Percentiles rank a stretch among this genome's conserved stretches.
These are phyloP conservation scores for Sander lucioperca DNA, from an alignment of 2,113 vertebrate genomes.

Conservation along the genomic window DNA sequence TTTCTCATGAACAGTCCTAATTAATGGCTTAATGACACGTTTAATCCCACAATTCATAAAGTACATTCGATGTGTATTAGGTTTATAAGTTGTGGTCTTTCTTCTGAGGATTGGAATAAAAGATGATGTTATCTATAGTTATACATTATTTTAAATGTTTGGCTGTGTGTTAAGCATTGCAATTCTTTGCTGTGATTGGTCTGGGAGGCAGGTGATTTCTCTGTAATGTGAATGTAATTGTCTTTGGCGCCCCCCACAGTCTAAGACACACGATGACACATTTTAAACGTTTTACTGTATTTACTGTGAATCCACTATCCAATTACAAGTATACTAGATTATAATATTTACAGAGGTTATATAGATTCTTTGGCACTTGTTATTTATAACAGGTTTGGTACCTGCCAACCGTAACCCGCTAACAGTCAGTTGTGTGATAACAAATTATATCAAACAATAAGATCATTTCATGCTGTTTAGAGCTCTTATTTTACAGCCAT, in stretches of 20 bases:
- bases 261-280: not conserved
- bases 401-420: not conserved
- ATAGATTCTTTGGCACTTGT: not conserved
- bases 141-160: not conserved
- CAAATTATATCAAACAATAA: no score
- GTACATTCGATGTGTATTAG: not conserved
- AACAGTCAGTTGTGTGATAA: no score
- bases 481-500: no score
- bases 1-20: not conserved
- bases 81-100: not conserved
- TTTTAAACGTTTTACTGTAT: not conserved
- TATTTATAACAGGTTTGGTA: not conserved
- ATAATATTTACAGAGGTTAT: no score
- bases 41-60: not conserved
- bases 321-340: not conserved
- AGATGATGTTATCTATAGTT: not conserved
- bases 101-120: not conserved
- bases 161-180: not conserved
- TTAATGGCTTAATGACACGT: constrained; percentile 1
- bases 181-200: not conserved
- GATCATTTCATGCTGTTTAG: no score
- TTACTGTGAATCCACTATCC: not conserved
- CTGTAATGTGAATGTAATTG: not conserved
- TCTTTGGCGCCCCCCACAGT: constrained; percentile 60
- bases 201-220: not conserved